These are phyloP conservation scores for Phaethon lepturus DNA, from an alignment of 2,113 vertebrate species.

Conservation along the genomic window DNA sequence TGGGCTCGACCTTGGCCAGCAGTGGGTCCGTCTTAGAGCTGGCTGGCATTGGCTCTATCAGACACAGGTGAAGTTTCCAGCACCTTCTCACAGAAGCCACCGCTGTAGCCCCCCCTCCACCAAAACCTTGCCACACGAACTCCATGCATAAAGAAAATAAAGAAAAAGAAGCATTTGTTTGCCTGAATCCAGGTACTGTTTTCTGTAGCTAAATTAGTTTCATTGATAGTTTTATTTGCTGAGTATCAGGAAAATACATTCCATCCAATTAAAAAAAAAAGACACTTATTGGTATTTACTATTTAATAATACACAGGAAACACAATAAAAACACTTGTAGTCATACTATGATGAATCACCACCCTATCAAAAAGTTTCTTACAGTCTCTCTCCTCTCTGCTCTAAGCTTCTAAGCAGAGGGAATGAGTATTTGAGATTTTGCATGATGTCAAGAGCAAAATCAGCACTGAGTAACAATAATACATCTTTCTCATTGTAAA, in stretches of 20 bases:
- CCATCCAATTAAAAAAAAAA: neutral
- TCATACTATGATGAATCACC: neutral
- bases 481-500: neutral
- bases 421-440: neutral
- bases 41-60: no score
- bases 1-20: no score
- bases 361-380: neutral
- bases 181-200: slow-evolving; percentile 30
- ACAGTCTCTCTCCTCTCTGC: neutral
- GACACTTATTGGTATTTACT: neutral
- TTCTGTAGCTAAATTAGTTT: slow-evolving; percentile 8
- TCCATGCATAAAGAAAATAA: neutral
- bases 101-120: no score
- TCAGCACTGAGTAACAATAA: neutral
- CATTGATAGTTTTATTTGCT: neutral
- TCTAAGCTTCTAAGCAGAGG: neutral
- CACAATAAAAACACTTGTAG: neutral
- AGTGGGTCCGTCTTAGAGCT: no score
- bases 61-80: no score
- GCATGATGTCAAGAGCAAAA: neutral
- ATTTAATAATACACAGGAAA: neutral
- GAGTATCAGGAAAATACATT: slow-evolving; percentile 18
- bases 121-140: no score
- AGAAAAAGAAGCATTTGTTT: neutral
- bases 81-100: no score